Evolutionary conservation across 2,797 vertebrate genomes (phyloP), one percentile per base, ranked within the genome.

Genomic region (Pelodytes ibericus): DNA sequence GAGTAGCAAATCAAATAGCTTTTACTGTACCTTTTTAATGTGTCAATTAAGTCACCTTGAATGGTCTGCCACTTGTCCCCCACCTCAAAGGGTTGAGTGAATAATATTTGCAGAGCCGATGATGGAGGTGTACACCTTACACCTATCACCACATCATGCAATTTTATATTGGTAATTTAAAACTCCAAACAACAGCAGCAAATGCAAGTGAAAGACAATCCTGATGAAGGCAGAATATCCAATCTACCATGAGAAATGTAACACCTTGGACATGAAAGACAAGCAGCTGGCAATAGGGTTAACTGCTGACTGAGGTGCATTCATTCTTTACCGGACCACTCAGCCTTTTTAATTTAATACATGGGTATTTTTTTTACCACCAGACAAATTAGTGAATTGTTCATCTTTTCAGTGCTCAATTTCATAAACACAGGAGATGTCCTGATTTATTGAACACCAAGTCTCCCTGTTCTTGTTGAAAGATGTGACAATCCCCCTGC

Each of bases 81-180:
- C n/a, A n/a, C 4, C 18, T 15, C 26, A 31, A 30, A 60, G 18
- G 58, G 26, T 60, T 60, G 18, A 22, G n/a, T 66, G 72, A 74
- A 31, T 74, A 59, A 59, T 74, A 74, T 33, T 66, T 67, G 26
- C 36, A 24, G 53, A 44, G 13, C 29, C n/a, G 72, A 33, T 81
- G 58, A 82, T 31, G 24, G 77, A 3, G 0, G 0, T 2, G 20
- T 68, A 71, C 2, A 66, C 0, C 64, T 47, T 15, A 59, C 5
- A 79, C 80, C 76, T 80, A 82, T 80, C 13, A 27, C 75, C 41
- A 63, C 62, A 60, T 51, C 20, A 0, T 49, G 82, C 66, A 71
- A 77, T 47, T 68, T 81, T 73, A 47, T 8, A 63, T 80, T 22
- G 59, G 84, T 84, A 86, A 85, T 71, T 77, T 70, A 25, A 87